Conservation (phyloP, 2,113 vertebrate species). For the Rafetus swinhoei region DNA sequence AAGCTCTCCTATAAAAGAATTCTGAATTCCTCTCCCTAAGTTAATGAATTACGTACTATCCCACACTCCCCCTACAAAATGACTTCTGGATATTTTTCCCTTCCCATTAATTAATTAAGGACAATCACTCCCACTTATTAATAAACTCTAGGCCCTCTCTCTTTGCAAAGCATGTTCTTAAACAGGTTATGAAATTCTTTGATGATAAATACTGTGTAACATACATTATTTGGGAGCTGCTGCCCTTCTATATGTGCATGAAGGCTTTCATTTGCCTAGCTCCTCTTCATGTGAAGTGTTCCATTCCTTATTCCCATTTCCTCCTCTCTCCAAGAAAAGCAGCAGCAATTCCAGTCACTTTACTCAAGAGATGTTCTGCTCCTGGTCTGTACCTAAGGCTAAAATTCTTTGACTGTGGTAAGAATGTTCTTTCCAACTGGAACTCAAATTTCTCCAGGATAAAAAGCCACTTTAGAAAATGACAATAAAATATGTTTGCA, state of each 20-base stretch:
- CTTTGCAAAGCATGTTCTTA: background rate
- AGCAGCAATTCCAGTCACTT: background rate
- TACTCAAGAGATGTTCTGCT: background rate
- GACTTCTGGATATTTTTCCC: background rate
- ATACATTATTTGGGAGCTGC: background rate
- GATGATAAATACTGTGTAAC: background rate
- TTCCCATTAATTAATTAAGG: background rate
- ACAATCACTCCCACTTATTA: background rate
- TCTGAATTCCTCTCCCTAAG: background rate
- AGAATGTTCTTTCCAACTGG: background rate
- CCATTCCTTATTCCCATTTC: background rate
- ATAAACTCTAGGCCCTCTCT: background rate
- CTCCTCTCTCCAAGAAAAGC: accelerated
- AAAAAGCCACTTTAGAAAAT: background rate
- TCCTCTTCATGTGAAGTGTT: background rate
- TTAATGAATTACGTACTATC: background rate
- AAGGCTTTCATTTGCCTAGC: too few relatives aligned
- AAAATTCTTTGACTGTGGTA: background rate
- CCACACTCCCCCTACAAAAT: background rate
- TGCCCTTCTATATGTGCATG: background rate
- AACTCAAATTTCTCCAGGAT: background rate
- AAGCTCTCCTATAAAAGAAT: background rate
- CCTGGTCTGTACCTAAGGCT: background rate
- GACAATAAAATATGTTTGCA: background rate
- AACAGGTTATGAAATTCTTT: background rate